Evolutionary conservation across 2,888 invertebrate genomes (phyloP).

Genomic region (Hoplodrina ambigua): DNA sequence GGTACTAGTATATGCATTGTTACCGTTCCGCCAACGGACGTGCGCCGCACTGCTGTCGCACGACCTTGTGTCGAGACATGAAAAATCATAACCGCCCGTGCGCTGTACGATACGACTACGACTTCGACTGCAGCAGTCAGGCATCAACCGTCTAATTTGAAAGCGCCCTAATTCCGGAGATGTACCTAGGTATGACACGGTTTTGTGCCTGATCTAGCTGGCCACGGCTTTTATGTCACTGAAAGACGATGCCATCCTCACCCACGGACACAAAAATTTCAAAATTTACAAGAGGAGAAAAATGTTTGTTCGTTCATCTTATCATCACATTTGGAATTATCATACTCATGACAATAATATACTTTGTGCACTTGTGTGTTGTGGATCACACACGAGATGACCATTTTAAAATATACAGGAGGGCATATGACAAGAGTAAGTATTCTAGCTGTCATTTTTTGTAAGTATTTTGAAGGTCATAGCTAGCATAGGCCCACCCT

Average conservation of each 20-base stretch:
- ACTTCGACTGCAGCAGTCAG: too few species aligned
- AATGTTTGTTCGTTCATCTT: constrained; percentile 78
- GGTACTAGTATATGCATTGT: too few species aligned
- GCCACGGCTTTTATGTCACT: constrained; percentile 23
- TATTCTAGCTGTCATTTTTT: constrained; percentile 8
- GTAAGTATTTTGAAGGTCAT: too few species aligned
- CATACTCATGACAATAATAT: constrained; percentile 68
- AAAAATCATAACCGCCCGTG: too few species aligned
- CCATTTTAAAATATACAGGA: constrained; percentile 63
- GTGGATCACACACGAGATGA: constrained; percentile 68
- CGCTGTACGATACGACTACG: too few species aligned
- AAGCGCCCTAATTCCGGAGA: too few species aligned
- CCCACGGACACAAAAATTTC: constrained; percentile 22
- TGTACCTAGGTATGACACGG: not conserved
- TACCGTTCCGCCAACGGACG: too few species aligned
- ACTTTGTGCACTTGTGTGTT: constrained; percentile 73
- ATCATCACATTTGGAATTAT: constrained; percentile 72
- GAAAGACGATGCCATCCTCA: constrained; percentile 40
- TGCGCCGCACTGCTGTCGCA: too few species aligned
- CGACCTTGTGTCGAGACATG: too few species aligned
- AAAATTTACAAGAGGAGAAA: constrained; percentile 82
- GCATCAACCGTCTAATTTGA: too few species aligned
- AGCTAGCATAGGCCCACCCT: too few species aligned
- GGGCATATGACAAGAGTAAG: constrained; percentile 53
- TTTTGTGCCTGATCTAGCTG: constrained; percentile 39